phyloP scores from a whole-genome alignment of 2,797 vertebrate species.

The Chiroxiphia lanceolata region DNA sequence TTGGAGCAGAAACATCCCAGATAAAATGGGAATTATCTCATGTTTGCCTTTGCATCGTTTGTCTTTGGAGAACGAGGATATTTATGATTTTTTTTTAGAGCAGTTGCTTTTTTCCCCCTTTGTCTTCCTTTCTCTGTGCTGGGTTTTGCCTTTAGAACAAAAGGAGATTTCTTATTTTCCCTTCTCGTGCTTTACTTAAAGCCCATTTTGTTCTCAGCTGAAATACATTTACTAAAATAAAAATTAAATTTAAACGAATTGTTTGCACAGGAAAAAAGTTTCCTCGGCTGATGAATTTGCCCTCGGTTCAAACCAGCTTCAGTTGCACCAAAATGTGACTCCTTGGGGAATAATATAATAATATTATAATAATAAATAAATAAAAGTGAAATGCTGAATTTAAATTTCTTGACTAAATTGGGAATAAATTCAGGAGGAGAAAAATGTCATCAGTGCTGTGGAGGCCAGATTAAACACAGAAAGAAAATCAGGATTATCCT shows the following conservation, averaged over 20 bases:
- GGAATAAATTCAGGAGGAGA: neutral
- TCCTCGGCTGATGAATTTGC: neutral
- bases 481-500: slow-evolving; percentile 50
- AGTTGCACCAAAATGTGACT: neutral
- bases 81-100: neutral
- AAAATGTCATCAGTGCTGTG: neutral
- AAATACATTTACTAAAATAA: neutral
- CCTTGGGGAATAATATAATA: neutral
- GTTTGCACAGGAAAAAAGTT: neutral
- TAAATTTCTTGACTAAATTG: neutral
- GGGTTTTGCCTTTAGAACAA: neutral
- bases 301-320: neutral
- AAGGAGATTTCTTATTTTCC: neutral
- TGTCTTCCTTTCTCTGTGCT: rapidly evolving
- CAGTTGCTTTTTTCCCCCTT: neutral
- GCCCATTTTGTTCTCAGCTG: neutral
- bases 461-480: slow-evolving; percentile 31
- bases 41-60: rapidly evolving
- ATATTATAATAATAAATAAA: no score
- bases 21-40: neutral
- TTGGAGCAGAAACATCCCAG: neutral
- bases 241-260: neutral
- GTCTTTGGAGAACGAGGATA: neutral
- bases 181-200: neutral
- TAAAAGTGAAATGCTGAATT: neutral